A percentile compares a stretch with the other conserved stretches of the same genome.
Conservation (phyloP, 2,113 vertebrate species). For the Ictalurus furcatus region DNA sequence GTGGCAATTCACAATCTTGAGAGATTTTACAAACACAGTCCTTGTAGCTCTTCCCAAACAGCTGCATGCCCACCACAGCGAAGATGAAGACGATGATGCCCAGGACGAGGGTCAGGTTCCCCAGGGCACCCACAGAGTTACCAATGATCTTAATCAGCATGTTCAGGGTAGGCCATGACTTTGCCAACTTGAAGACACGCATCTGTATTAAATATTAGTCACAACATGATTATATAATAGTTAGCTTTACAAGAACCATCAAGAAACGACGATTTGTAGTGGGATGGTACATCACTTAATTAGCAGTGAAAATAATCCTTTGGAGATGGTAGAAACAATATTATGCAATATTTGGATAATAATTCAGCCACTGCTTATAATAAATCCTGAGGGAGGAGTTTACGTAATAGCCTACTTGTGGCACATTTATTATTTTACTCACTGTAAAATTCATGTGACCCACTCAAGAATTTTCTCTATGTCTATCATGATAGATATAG, state of each 20-base stretch:
- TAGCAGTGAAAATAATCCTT: neutral
- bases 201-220: conserved; percentile 69
- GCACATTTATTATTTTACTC: neutral
- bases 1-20: conserved; percentile 80
- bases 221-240: neutral
- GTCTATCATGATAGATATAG: neutral
- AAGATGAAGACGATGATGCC: conserved; percentile 98
- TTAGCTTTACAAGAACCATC: neutral
- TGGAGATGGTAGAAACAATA: neutral
- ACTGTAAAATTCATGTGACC: neutral
- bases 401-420: neutral
- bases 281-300: neutral
- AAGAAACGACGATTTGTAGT: neutral
- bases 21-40: conserved; percentile 93
- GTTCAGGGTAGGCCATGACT: conserved; percentile 95
- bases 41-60: conserved; percentile 91
- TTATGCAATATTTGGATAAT: neutral
- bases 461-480: neutral
- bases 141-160: conserved; percentile 97
- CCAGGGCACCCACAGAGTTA: conserved; percentile 89
- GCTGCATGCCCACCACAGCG: conserved; percentile 94
- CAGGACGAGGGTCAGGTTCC: conserved; percentile 90
- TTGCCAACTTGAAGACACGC: conserved; percentile 94
- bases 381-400: neutral
- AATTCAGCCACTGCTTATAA: neutral